Conservation (phyloP, 1,140 invertebrate genomes). For the Drosophila equinoxialis region DNA sequence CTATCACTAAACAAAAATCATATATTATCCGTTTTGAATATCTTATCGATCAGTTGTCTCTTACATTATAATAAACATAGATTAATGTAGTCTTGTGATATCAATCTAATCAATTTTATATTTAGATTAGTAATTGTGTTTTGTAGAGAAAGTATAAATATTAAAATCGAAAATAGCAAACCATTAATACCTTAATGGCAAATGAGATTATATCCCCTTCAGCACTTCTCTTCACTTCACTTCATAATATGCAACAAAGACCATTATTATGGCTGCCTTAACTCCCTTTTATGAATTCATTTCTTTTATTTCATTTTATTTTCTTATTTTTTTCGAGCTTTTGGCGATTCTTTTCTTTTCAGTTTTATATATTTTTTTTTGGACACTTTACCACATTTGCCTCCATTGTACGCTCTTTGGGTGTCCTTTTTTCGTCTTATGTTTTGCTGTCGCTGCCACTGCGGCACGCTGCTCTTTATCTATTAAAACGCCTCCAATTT, state of each 20-base stretch:
- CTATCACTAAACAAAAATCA: no score
- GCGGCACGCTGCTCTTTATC: constrained; percentile 75
- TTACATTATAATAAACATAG: no score
- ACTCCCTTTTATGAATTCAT: constrained; percentile 30
- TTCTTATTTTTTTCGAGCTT: not conserved
- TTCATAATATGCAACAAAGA: constrained; percentile 73
- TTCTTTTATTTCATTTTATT: constrained; percentile 11
- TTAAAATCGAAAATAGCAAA: not conserved
- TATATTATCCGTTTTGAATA: no score
- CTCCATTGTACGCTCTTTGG: constrained; percentile 53
- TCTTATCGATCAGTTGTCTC: no score
- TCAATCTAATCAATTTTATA: no score
- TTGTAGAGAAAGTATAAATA: not conserved
- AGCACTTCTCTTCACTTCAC: constrained; percentile 53
- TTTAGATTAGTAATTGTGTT: no score
- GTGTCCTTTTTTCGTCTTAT: constrained; percentile 73
- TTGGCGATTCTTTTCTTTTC: constrained; percentile 9
- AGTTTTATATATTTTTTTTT: constrained; percentile 24
- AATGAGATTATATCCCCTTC: constrained; percentile 73
- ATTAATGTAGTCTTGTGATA: no score
- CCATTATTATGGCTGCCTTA: constrained; percentile 71
- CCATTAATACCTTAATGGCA: constrained; percentile 44
- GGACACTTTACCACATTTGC: constrained; percentile 50
- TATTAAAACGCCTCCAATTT: constrained; percentile 81
- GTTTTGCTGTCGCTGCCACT: constrained; percentile 45